Evolutionary conservation across 2,888 invertebrate genomes (phyloP).

Genomic region (Ophion ventricosus): DNA sequence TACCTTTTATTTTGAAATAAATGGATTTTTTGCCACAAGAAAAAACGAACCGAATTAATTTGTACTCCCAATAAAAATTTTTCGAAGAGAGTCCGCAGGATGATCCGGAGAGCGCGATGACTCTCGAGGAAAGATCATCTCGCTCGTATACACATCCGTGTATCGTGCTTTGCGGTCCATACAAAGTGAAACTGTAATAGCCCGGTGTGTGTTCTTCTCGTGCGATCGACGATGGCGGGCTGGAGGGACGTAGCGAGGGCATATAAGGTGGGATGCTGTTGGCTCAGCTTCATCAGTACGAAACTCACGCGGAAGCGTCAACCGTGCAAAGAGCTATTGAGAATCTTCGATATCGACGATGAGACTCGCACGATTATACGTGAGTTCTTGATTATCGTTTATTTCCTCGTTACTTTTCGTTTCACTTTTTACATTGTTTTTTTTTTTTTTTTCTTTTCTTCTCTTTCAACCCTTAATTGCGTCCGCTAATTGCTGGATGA

Average conservation of each 20-base stretch:
- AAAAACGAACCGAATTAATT: too few relatives aligned
- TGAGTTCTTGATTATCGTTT: slow-evolving; percentile 69
- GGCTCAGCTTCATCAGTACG: slow-evolving; percentile 81
- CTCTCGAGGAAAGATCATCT: too few relatives aligned
- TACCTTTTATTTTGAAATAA: too few relatives aligned
- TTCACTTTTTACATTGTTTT: neutral
- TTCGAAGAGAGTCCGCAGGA: too few relatives aligned
- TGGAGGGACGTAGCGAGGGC: slow-evolving; percentile 77
- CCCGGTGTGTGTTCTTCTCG: slow-evolving; percentile 15
- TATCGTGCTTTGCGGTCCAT: too few relatives aligned
- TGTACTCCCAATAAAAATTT: neutral
- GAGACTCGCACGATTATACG: slow-evolving; percentile 75
- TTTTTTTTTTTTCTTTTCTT: neutral
- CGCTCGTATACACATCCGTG: too few relatives aligned
- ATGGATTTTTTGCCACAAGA: too few relatives aligned
- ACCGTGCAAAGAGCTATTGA: slow-evolving; percentile 75
- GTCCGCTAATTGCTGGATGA: too few relatives aligned
- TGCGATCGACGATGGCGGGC: slow-evolving; percentile 10
- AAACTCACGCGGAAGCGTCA: slow-evolving; percentile 80
- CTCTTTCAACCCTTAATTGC: too few relatives aligned
- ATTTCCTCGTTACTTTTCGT: neutral
- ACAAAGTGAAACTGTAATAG: too few relatives aligned
- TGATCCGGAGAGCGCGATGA: too few relatives aligned
- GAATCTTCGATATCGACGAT: slow-evolving; percentile 74
- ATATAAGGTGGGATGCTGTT: slow-evolving; percentile 83